These are phyloP conservation scores for Arenicola marina DNA, from an alignment of 2,888 invertebrate genomes.

Conservation along the genomic window DNA sequence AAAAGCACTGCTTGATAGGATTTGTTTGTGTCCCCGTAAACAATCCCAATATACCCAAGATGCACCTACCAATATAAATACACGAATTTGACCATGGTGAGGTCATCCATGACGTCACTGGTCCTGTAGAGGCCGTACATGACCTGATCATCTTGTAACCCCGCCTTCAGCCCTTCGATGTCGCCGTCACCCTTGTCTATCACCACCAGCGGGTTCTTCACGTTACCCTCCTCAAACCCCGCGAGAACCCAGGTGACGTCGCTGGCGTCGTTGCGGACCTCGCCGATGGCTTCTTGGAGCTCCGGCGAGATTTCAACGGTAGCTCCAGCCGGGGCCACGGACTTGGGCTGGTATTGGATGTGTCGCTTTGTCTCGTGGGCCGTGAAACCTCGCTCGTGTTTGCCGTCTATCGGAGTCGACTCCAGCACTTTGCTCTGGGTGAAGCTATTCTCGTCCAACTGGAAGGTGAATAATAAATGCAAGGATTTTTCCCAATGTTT, in stretches of 20 bases:
- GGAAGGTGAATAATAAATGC: too few relatives aligned
- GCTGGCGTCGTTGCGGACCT: constrained; percentile 42
- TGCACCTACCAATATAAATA: constrained; percentile 53
- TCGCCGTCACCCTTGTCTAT: constrained; percentile 42
- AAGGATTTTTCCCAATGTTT: too few relatives aligned
- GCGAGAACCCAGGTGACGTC: constrained; percentile 43
- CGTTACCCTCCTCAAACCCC: constrained; percentile 41
- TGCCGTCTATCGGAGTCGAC: constrained; percentile 28
- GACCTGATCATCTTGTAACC: constrained; percentile 42
- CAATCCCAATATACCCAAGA: too few relatives aligned
- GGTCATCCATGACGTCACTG: constrained; percentile 51
- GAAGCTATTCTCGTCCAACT: constrained; percentile 54
- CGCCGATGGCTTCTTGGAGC: constrained; percentile 37
- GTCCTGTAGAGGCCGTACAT: constrained; percentile 54
- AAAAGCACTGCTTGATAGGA: too few relatives aligned
- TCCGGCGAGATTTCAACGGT: constrained; percentile 33
- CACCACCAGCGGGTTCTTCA: constrained; percentile 42
- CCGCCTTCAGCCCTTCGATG: constrained; percentile 40
- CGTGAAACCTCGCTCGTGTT: constrained; percentile 56
- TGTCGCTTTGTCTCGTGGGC: constrained; percentile 19
- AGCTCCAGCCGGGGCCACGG: constrained; percentile 44
- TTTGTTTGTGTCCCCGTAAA: too few relatives aligned
- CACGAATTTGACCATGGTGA: constrained; percentile 58
- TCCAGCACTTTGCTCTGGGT: constrained; percentile 54
- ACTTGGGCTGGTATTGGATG: constrained; percentile 10